Evolutionary conservation across 92 coral and sea anemone genomes (phyloP), one percentile per base, ranked within the genome.

Genomic region (Phenganax marumi): DNA sequence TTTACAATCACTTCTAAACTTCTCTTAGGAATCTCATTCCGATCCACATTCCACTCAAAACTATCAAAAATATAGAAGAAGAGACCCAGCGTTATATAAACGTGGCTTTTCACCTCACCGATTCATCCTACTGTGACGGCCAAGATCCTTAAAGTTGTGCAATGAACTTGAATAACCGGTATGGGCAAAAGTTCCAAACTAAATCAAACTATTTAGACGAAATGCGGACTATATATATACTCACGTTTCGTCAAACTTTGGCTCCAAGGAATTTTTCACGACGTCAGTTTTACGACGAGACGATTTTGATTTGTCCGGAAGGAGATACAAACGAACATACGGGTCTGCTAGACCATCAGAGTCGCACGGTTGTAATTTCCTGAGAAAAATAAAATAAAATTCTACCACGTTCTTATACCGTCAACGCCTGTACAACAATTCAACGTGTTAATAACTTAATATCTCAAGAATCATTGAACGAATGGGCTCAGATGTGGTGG

Each of bases 341-440:
- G 98, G 98, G 76, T 95, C 98, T 16, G 98, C 96, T 79, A 95
- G 90, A 22, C 98, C 98, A 83, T 95, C 98, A 8, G 97, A 92
- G 74, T 95, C 98, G 85, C 97, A 92, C 0, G 98, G 91, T 79
- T 89, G 85, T 84, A 95, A 76, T 58, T 92, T 88, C 70, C 98
- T 95, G 80, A 16, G 74, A 48, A n/a, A 0, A 56, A 43, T 62
- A 13, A 63, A 22, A 9, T 7, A 63, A 23, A 33, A 33, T 33
- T 33, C 43, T 33, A 33, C 43, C 43, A 33, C 43, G 2, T 33
- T 33, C 0, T 33, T 33, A 33, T 33, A 33, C 5, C 43, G 43
- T 5, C 43, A 33, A 33, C 43, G 43, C 43, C 43, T 33, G 43
- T 33, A 33, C 43, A 2, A 33, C 5, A 33, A 2, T 33, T 33